phyloP scores from a whole-genome alignment of 2,888 invertebrate species.

The Carpatolechia fugitivella region DNA sequence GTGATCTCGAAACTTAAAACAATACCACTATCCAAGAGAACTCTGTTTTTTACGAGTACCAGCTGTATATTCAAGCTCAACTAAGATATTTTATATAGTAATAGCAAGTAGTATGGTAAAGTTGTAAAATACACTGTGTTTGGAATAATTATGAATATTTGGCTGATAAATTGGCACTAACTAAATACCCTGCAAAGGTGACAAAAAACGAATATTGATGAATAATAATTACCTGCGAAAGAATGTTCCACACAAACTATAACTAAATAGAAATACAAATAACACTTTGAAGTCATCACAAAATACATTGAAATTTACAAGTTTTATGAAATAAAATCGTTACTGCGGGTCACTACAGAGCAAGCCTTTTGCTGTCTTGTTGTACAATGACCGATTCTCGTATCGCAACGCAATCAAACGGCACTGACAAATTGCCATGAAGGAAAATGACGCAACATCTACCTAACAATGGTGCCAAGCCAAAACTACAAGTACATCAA shows the following conservation, averaged over 20 bases:
- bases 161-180: no score
- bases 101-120: no score
- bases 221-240: not conserved
- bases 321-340: not conserved
- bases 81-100: no score
- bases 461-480: not conserved
- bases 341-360: conserved; percentile 22
- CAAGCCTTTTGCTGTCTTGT: conserved; percentile 25
- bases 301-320: not conserved
- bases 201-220: conserved; percentile 24
- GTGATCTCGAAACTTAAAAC: no score
- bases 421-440: not conserved
- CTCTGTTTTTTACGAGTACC: no score
- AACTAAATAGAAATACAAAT: not conserved
- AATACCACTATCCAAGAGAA: no score
- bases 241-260: not conserved
- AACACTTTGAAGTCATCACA: not conserved
- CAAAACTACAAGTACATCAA: not conserved
- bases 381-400: conserved; percentile 33
- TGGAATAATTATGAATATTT: no score
- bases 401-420: not conserved
- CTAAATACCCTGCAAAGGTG: not conserved
- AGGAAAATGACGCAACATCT: not conserved
- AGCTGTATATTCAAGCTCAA: no score
- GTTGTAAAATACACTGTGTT: no score